phyloP scores from a whole-genome alignment of 2,888 invertebrate genomes.

The Erpobdella octoculata region DNA sequence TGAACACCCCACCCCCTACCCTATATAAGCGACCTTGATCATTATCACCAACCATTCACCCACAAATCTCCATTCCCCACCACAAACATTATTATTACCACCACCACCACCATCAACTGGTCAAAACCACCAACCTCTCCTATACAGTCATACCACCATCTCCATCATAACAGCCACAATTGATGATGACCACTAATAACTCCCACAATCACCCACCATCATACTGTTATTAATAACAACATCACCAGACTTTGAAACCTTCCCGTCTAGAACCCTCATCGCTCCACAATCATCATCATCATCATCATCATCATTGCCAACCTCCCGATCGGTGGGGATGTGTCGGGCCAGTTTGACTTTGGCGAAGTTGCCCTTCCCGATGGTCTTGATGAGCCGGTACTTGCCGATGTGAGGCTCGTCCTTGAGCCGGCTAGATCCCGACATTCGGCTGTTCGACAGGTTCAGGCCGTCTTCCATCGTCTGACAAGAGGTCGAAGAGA shows the following conservation, averaged over 20 bases:
- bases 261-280: neutral
- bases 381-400: constrained; percentile 97
- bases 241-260: neutral
- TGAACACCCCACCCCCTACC: no score
- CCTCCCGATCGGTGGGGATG: constrained; percentile 98
- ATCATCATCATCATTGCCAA: constrained; percentile 44
- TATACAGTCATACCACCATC: neutral
- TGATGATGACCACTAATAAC: neutral
- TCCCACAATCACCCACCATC: neutral
- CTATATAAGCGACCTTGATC: no score
- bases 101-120: neutral
- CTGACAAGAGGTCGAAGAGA: neutral
- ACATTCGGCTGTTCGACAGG: neutral
- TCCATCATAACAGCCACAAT: neutral
- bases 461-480: neutral
- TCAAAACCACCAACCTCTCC: neutral
- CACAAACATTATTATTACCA: neutral
- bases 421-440: constrained; percentile 52
- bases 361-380: constrained; percentile 98
- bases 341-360: constrained; percentile 97
- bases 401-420: constrained; percentile 67
- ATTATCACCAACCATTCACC: neutral
- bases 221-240: neutral
- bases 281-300: neutral
- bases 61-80: neutral